These are phyloP conservation scores for Phrynosoma blainvillii DNA, from an alignment of 2,113 vertebrate genomes.

Conservation along the genomic window DNA sequence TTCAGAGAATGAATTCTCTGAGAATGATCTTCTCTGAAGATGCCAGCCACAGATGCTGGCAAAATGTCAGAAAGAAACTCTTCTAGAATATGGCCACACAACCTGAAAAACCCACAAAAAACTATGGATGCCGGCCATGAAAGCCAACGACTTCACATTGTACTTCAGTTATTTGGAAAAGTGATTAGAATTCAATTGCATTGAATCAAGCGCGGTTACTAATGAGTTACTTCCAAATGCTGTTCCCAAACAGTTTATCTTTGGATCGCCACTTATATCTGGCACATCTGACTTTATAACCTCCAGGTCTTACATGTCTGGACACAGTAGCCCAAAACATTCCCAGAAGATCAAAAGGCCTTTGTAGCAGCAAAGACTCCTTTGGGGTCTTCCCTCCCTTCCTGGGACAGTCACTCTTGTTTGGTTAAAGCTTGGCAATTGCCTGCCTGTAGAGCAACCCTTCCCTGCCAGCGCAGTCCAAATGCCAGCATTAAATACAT, in stretches of 20 bases:
- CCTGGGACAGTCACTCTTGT: constrained; percentile 51
- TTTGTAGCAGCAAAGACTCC: constrained; percentile 57
- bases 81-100: too few relatives aligned
- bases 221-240: too few relatives aligned
- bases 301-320: constrained; percentile 51
- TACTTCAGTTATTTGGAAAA: too few relatives aligned
- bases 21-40: too few relatives aligned
- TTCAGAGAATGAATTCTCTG: too few relatives aligned
- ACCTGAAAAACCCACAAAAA: too few relatives aligned
- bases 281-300: constrained; percentile 1
- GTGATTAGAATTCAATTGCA: too few relatives aligned
- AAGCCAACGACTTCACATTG: too few relatives aligned
- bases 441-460: constrained; percentile 16
- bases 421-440: constrained; percentile 49
- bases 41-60: too few relatives aligned
- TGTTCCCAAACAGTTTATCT: neutral
- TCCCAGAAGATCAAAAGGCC: constrained; percentile 54
- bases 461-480: neutral
- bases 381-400: constrained; percentile 48
- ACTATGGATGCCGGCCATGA: too few relatives aligned
- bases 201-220: too few relatives aligned
- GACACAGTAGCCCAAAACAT: constrained; percentile 41
- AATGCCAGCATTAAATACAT: neutral
- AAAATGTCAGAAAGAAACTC: too few relatives aligned
- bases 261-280: neutral